A percentile compares a stretch with the other conserved stretches of the same genome.
Conservation (phyloP, 2,888 invertebrate species). For the Meliscaeva auricollis region DNA sequence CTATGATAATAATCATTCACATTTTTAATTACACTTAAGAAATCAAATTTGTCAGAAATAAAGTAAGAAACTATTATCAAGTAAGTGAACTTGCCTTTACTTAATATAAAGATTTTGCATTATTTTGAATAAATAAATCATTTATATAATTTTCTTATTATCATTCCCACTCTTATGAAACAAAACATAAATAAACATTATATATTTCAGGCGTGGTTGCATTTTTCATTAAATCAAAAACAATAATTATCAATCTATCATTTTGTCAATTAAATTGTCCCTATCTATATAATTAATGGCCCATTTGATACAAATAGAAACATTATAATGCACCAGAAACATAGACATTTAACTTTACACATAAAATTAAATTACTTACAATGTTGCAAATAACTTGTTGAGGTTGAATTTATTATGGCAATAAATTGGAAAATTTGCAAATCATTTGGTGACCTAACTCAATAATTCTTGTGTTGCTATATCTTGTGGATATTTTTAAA, state of each 20-base stretch:
- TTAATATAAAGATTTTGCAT: slow-evolving; percentile 6
- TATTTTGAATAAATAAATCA: background rate
- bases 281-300: slow-evolving; percentile 5
- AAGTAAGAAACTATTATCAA: background rate
- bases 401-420: background rate
- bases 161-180: background rate
- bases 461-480: background rate
- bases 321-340: background rate
- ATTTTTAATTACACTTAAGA: no score
- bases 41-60: no score
- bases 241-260: background rate
- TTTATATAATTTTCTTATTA: background rate
- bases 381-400: background rate
- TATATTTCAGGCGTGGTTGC: background rate
- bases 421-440: slow-evolving; percentile 12
- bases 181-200: background rate
- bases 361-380: background rate
- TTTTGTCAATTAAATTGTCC: slow-evolving; percentile 10
- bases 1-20: no score
- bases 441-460: slow-evolving; percentile 11
- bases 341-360: background rate
- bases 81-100: background rate
- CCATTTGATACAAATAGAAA: background rate
- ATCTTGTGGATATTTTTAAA: background rate
- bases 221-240: background rate